Percentiles rank a stretch among this genome's conserved stretches.
phyloP scores from a whole-genome alignment of 2,113 vertebrate species.

The Oryzias woworae region DNA sequence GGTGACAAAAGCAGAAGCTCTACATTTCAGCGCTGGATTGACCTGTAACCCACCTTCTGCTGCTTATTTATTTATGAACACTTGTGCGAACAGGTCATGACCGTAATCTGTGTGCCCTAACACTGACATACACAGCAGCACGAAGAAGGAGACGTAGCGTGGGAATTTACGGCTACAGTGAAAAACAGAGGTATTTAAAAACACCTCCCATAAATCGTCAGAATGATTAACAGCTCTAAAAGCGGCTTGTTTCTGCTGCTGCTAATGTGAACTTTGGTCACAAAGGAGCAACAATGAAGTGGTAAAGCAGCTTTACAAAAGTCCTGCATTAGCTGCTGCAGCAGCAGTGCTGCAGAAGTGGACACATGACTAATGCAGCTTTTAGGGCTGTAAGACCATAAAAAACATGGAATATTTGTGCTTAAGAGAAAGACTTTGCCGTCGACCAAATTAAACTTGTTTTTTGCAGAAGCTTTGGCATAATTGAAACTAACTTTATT shows the following conservation, averaged over 20 bases:
- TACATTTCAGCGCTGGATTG: too few species aligned
- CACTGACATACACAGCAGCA: background rate
- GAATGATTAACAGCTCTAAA: constrained; percentile 45
- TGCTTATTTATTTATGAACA: constrained; percentile 25
- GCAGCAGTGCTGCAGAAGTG: too few species aligned
- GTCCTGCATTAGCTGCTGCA: background rate
- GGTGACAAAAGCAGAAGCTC: too few species aligned
- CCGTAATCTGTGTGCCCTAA: background rate
- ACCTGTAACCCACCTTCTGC: too few species aligned
- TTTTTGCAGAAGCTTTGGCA: too few species aligned
- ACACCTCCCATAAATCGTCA: background rate
- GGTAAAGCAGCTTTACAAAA: background rate
- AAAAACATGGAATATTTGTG: too few species aligned
- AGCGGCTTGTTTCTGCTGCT: constrained; percentile 23
- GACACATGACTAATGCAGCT: too few species aligned
- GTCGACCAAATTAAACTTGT: too few species aligned
- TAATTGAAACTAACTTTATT: too few species aligned
- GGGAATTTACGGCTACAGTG: background rate
- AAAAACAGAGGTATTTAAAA: constrained; percentile 2
- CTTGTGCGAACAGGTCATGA: background rate
- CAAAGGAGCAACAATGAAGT: constrained; percentile 12
- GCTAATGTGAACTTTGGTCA: constrained; percentile 47
- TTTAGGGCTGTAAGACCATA: too few species aligned
- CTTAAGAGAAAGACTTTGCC: too few species aligned
- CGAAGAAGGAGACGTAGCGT: background rate